These are phyloP conservation scores for Nymphalis polychloros DNA, from an alignment of 2,888 invertebrate species.

Conservation along the genomic window DNA sequence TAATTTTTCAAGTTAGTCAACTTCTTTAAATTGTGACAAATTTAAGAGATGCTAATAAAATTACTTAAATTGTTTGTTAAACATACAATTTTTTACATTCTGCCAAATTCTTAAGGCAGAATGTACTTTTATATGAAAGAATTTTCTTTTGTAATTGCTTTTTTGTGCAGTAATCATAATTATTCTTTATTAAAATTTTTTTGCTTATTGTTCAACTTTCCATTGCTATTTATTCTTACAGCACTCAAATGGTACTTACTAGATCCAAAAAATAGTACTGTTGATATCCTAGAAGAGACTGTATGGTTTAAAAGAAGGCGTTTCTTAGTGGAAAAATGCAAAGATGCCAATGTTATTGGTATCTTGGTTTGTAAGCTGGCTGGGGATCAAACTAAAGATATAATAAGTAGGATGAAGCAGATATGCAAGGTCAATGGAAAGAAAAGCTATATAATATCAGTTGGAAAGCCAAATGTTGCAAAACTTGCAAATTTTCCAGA, in stretches of 20 bases:
- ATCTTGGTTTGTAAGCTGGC: slow-evolving; percentile 95
- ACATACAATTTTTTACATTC: too few relatives aligned
- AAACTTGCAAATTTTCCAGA: slow-evolving; percentile 98
- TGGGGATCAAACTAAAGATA: slow-evolving; percentile 88
- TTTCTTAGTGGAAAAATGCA: slow-evolving; percentile 93
- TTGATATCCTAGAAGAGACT: slow-evolving; percentile 69
- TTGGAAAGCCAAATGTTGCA: slow-evolving; percentile 96
- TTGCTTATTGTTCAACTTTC: too few relatives aligned
- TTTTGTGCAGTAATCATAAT: too few relatives aligned
- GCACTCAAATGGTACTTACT: slow-evolving; percentile 82
- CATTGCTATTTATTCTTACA: slow-evolving; percentile 48
- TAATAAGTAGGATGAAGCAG: slow-evolving; percentile 87
- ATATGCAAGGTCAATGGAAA: slow-evolving; percentile 89
- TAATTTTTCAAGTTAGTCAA: too few relatives aligned
- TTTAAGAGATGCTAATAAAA: too few relatives aligned
- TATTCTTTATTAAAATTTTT: too few relatives aligned
- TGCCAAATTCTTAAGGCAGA: too few relatives aligned
- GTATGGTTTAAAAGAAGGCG: slow-evolving; percentile 88
- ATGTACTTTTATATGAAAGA: too few relatives aligned
- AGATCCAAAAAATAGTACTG: slow-evolving; percentile 65
- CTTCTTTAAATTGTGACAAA: too few relatives aligned
- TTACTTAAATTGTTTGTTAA: too few relatives aligned
- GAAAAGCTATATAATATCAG: slow-evolving; percentile 94
- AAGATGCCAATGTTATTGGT: slow-evolving; percentile 93
- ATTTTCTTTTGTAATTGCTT: too few relatives aligned